Evolutionary conservation across 2,888 invertebrate genomes (phyloP), one percentile per base, ranked within the genome.

Genomic region (Diarsia dahlii): DNA sequence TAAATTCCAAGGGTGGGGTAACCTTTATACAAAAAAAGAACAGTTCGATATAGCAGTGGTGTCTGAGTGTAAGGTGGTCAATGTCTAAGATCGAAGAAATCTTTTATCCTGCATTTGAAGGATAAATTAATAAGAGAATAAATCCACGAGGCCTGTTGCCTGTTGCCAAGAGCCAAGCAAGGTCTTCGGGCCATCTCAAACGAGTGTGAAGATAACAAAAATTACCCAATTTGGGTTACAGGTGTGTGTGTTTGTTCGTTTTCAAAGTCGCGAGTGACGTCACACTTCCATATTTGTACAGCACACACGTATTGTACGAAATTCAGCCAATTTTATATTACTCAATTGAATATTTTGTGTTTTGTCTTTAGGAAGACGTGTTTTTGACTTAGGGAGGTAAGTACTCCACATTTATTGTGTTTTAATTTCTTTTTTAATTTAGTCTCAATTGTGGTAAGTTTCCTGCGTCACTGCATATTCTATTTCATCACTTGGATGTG

Each of bases 151-250:
- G 10, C 8, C 23, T 56, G 67, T 84, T 79, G 10, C 8, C 23
- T 56, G 67, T 84, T 79, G 60, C 54, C 64, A 68, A 45, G 46
- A 15, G 28, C 56, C 64, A 12, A 18, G 28, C 71, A 13, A 80
- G 76, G 81, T 70, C 71, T 48, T 23, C 8, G 9, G 23, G 45
- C 69, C 72, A 58, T 76, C 63, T 65, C 13, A n/a, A 18, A 18
- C 60, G 48, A 45, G 54, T 64, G 12, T 60, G 20, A 39, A 83
- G 74, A 80, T 76, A 80, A 71, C 60, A 69, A 62, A 76, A 83
- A 75, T 80, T 85, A 83, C 73, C 71, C 71, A 83, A 87, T 87
- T 75, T 81, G 76, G 88, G 84, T 80, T 82, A 81, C 88, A 88
- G 80, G 78, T 86, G 84, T 63, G 46, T n/a, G 15, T 75, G 70